Conservation (phyloP, 2,113 vertebrate genomes). For the Sebastes schlegelii region DNA sequence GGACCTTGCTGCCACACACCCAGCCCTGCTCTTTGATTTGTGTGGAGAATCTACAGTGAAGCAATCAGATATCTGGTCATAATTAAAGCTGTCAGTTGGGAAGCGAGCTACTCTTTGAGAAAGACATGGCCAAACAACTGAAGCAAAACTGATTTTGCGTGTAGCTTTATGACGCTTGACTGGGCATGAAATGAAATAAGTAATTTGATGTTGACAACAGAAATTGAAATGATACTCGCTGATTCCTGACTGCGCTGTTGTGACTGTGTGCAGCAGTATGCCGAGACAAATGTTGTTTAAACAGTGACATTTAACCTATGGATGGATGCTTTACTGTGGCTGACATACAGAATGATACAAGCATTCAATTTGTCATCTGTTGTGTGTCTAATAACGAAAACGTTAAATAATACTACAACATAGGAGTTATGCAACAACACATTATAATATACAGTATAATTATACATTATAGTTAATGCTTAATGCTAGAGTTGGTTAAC, state of each 20-base stretch:
- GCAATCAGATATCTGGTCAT: conserved; percentile 94
- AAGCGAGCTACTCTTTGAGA: conserved; percentile 91
- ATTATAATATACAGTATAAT: background rate
- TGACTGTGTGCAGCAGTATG: conserved; percentile 71
- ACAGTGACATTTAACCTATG: conserved; percentile 2
- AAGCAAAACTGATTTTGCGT: conserved; percentile 94
- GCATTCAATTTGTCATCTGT: background rate
- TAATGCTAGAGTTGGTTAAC: background rate
- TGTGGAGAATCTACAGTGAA: conserved; percentile 86
- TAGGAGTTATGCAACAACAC: too few species aligned
- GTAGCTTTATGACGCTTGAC: conserved; percentile 96
- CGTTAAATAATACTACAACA: background rate
- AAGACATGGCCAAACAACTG: conserved; percentile 93
- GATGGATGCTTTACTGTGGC: background rate
- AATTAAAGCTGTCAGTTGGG: conserved; percentile 99
- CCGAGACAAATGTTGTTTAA: background rate
- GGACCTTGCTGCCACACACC: conserved; percentile 46
- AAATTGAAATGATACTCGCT: conserved; percentile 98
- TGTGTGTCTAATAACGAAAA: background rate
- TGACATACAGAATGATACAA: background rate
- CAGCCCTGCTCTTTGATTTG: conserved; percentile 72
- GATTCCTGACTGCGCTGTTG: conserved; percentile 80
- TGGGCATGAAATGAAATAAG: conserved; percentile 99
- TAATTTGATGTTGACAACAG: conserved; percentile 99
- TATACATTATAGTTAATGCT: background rate